Evolutionary conservation across 2,113 vertebrate genomes (phyloP), one percentile per base, ranked within the genome.

Genomic region (Acanthochromis polyacanthus): DNA sequence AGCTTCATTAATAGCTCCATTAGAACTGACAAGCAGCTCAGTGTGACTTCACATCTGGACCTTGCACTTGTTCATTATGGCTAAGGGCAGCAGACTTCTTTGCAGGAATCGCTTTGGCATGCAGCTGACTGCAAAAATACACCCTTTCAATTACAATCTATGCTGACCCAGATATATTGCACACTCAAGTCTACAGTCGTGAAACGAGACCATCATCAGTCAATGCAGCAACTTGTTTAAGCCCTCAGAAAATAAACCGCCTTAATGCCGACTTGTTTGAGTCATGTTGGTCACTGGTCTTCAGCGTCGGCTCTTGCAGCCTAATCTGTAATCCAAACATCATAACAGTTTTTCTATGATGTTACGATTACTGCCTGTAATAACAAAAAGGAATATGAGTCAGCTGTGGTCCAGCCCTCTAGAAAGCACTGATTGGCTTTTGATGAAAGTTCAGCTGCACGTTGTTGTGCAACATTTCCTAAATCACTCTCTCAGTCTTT

Each of bases 11-110:
- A 85, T 75, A 80, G 67, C 71, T 30, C 67, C 82, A 86, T 83
- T 77, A 90, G 79, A 91, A 80, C 43, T 76, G 81, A 81, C 78
- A 82, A 72, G 80, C 53, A 66, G 40, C 88, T 63, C 69, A 57
- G 82, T 76, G 71, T 78, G 87, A 80, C 83, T 84, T 86, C 82
- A 88, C 89, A 92, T 90, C 86, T 92, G 91, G 84, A 88, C 83
- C 73, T 65, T 83, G 80, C 79, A 82, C 55, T 84, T 78, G 81
- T 68, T 89, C 69, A 62, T 71, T 82, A 80, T 52, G 32, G 77
- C 75, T 75, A 20, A 80, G 67, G 55, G 28, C 57, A 65, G 12
- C 55, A 16, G 30, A 46, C 46, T 66, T 79, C 72, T 62, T 59
- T 66, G 64, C 46, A 68, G 52, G 36, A 68, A 66, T 45, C 63